Percentiles rank a stretch among this genome's conserved stretches.
These are phyloP conservation scores for Ibidorhyncha struthersii DNA, from an alignment of 2,113 vertebrate species.

Conservation along the genomic window DNA sequence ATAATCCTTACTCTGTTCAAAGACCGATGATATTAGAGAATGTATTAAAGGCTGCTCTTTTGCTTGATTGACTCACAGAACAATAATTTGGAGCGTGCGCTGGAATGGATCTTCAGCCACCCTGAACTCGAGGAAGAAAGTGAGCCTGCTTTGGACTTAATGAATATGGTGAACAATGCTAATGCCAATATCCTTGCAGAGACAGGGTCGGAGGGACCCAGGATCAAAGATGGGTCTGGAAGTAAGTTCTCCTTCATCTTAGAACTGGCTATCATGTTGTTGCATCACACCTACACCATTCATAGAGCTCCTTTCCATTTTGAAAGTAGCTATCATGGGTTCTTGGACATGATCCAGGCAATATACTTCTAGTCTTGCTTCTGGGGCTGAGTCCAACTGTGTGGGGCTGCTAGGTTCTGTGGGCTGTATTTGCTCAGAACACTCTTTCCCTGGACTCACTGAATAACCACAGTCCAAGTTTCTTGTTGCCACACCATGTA, in stretches of 20 bases:
- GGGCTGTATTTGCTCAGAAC: neutral
- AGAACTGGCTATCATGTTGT: neutral
- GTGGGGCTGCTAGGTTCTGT: neutral
- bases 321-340: neutral
- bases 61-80: constrained; percentile 77
- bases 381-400: neutral
- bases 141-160: constrained; percentile 77
- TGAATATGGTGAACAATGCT: constrained; percentile 85
- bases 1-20: neutral
- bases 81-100: constrained; percentile 91
- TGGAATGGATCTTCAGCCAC: constrained; percentile 97
- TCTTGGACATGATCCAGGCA: neutral
- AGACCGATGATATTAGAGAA: neutral
- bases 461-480: neutral
- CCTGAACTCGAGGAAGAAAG: constrained; percentile 86
- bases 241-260: constrained; percentile 81
- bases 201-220: constrained; percentile 82
- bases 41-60: neutral
- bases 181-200: constrained; percentile 87
- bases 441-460: neutral
- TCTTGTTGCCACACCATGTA: neutral
- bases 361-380: neutral
- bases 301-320: neutral
- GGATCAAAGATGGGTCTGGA: constrained; percentile 93
- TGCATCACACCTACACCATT: rapidly evolving